Evolutionary conservation across 1,140 invertebrate species (phyloP).

Genomic region (Temnothorax longispinosus): DNA sequence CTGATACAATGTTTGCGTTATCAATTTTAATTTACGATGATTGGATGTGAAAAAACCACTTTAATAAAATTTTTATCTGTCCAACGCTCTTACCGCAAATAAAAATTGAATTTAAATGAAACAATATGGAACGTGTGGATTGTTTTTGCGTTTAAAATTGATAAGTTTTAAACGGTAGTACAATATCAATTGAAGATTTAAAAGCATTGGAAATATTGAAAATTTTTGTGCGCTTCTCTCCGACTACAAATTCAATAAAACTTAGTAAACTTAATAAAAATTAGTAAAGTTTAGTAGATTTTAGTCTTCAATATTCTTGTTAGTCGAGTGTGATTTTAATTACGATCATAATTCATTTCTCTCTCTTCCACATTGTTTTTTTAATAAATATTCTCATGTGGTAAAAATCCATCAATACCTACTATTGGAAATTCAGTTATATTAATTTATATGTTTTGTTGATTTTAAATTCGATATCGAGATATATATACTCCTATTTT

Average conservation of each 20-base stretch:
- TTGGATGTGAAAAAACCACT: constrained; percentile 24
- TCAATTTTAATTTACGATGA: constrained; percentile 34
- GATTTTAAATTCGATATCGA: constrained; percentile 31
- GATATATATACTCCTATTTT: background rate
- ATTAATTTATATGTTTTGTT: background rate
- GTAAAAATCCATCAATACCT: background rate
- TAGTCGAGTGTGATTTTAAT: constrained; percentile 2
- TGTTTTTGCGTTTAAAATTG: constrained; percentile 28
- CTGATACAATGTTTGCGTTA: background rate
- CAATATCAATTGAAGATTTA: background rate
- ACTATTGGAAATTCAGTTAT: constrained; percentile 20
- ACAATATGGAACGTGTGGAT: constrained; percentile 7
- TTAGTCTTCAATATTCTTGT: background rate
- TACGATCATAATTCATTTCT: background rate
- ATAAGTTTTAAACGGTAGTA: constrained; percentile 16
- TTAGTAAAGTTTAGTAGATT: background rate
- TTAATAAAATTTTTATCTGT: constrained; percentile 46
- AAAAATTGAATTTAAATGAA: constrained; percentile 37
- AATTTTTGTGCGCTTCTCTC: background rate
- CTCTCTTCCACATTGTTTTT: background rate
- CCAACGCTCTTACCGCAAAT: constrained; percentile 25
- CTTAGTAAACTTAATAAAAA: background rate
- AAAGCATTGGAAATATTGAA: constrained; percentile 15
- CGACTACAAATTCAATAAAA: background rate
- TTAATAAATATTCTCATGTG: background rate